Base-by-base conservation (phyloP, 1,140 invertebrate genomes). In the Ridgeia piscesae region DNA sequence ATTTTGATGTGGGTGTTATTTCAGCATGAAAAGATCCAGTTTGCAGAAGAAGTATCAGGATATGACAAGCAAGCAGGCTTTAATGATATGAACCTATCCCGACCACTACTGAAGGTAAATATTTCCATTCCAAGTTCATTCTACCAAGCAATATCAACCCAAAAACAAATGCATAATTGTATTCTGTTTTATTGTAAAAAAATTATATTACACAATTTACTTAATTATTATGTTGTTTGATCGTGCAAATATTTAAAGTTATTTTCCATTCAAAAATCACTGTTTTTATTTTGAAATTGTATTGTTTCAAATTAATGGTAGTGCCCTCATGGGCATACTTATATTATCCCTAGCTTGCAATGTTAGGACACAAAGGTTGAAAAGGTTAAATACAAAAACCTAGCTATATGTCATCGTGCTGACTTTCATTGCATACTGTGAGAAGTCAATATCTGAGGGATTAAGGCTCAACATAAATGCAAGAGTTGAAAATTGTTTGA, bases 61-160 rank as follows among this genome's bases (percentile, higher is more conserved):
- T 97, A 97, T 94, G 97, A 98, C 94, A 96, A 97, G 90, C 97
- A 97, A 92, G 96, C 97, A 0, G 97, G 97, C 0, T 99, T 99
- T 96, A 97, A 98, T 95, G 97, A 99, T 96, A 98, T 99, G 98
- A 98, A 99, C 95, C 96, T 99, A 34, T 99, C 98, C 0, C 95
- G 98, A 92, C 98, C 98, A 31, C 95, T 99, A 4, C 96, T 99
- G 94, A 98, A 98, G 95, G 97, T 97, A 95, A 94, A 92, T 91
- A 58, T 77, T 27, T 21, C 35, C 50, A 17, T 58, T 91, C 33
- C 91, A 14, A 33, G 34, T 27, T 58, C 50, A 14, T 50, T 91
- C 33, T 35, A 35, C 21, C 50, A 90, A 34, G 34, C 11, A 8
- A 91, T 42, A 14, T 48, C 91, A 77, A 9, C 11, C 58, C 58